phyloP scores from a whole-genome alignment of 2,797 vertebrate species.

The Sebastolobus alascanus region DNA sequence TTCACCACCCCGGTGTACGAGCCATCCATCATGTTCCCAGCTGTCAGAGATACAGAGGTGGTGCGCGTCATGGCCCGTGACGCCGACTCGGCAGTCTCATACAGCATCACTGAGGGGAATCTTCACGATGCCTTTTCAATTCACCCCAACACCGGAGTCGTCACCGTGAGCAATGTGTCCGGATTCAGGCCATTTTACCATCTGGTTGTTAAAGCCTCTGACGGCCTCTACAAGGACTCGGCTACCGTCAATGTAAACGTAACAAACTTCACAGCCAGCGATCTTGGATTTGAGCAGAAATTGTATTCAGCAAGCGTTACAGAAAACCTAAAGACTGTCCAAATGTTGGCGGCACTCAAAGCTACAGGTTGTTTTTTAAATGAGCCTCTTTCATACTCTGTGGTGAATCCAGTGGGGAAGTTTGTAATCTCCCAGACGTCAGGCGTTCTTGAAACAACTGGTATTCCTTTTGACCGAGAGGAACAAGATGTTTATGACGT shows the following conservation, averaged over 20 bases:
- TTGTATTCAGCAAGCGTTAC: constrained; percentile 83
- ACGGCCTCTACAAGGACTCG: constrained; percentile 89
- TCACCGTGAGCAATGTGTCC: constrained; percentile 86
- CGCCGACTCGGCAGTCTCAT: constrained; percentile 90
- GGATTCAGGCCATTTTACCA: constrained; percentile 82
- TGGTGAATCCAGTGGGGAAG: constrained; percentile 89
- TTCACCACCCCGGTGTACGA: constrained; percentile 87
- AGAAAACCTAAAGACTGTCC: constrained; percentile 87
- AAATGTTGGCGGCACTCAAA: constrained; percentile 86
- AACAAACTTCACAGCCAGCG: constrained; percentile 78
- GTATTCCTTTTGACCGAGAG: constrained; percentile 92
- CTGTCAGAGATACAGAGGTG: constrained; percentile 88
- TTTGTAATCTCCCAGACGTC: constrained; percentile 89
- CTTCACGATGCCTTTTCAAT: constrained; percentile 85
- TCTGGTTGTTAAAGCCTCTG: constrained; percentile 88
- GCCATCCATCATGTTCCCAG: constrained; percentile 84
- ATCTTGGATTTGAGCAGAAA: constrained; percentile 87
- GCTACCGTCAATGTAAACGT: constrained; percentile 88
- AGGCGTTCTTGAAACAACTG: constrained; percentile 92
- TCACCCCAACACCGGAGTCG: constrained; percentile 85
- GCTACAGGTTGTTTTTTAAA: constrained; percentile 88
- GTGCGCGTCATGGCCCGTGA: constrained; percentile 88
- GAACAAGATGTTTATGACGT: constrained; percentile 86
- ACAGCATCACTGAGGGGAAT: constrained; percentile 90
- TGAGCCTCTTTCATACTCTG: constrained; percentile 90